phyloP scores from a whole-genome alignment of 2,797 vertebrate genomes.

The Parauchenoglanis ngamensis region DNA sequence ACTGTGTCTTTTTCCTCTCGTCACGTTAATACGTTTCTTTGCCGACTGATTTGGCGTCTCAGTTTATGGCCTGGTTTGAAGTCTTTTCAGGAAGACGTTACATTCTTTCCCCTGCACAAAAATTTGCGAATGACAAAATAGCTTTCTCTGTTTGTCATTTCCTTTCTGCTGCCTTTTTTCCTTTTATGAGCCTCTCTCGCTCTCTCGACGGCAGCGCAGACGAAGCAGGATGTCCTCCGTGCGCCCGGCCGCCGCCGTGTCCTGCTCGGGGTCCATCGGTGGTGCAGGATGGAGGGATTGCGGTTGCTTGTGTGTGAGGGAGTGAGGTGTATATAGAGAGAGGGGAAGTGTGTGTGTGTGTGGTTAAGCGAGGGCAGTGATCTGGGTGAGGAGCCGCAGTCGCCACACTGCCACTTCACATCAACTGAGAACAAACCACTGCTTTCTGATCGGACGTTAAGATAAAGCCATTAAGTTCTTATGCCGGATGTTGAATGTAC shows the following conservation, averaged over 20 bases:
- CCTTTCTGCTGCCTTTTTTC: conserved; percentile 52
- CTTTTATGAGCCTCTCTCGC: not conserved
- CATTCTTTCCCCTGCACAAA: conserved; percentile 55
- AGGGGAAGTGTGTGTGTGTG: not conserved
- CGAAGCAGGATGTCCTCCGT: not conserved
- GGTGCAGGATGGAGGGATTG: not conserved
- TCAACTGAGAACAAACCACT: too few species aligned
- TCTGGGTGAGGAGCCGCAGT: not conserved
- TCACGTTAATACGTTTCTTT: not conserved
- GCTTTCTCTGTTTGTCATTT: conserved; percentile 73
- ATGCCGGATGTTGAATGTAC: not conserved
- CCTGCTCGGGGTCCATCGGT: not conserved
- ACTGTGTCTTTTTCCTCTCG: not conserved
- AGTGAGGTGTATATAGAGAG: too few species aligned
- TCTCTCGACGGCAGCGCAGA: too few species aligned
- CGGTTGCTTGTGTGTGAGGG: not conserved
- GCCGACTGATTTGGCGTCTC: not conserved
- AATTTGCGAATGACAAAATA: conserved; percentile 73
- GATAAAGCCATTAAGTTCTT: too few species aligned
- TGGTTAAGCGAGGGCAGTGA: not conserved
- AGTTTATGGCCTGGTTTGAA: not conserved
- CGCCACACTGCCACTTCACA: not conserved
- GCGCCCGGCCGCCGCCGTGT: not conserved
- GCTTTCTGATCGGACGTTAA: not conserved
- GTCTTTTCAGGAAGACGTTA: conserved; percentile 49